Evolutionary conservation across 2,797 vertebrate species (phyloP).

Genomic region (Sciurus vulgaris): DNA sequence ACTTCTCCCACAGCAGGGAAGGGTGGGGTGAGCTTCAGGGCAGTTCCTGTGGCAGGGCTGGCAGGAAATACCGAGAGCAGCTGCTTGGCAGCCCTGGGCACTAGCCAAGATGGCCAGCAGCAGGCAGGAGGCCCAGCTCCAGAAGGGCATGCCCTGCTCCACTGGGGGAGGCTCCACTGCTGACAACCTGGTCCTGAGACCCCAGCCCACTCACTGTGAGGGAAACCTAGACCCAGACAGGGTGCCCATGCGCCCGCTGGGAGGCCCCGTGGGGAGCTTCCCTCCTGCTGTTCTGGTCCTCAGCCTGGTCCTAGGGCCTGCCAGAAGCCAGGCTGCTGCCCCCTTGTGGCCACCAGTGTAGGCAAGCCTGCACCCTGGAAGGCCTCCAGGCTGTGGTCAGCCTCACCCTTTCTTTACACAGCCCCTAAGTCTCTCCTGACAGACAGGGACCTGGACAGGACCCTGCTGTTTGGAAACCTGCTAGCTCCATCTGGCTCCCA

Average conservation of each 20-base stretch:
- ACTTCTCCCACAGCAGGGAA: neutral
- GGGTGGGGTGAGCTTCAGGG: neutral
- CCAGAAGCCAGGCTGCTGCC: neutral
- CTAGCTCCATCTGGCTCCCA: neutral
- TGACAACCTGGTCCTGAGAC: neutral
- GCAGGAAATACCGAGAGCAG: neutral
- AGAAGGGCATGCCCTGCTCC: neutral
- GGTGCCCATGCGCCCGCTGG: neutral
- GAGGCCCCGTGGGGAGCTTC: neutral
- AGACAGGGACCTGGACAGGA: neutral
- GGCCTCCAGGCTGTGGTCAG: neutral
- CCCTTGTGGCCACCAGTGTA: neutral
- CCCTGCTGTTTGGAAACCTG: neutral
- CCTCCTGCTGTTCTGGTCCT: neutral
- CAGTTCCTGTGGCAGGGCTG: neutral
- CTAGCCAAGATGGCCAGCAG: neutral
- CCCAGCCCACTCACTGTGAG: no score
- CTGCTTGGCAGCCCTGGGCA: neutral
- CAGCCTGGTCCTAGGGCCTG: neutral
- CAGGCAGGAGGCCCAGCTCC: neutral
- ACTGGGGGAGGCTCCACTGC: no score
- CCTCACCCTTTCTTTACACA: neutral
- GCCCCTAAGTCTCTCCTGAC: rapidly evolving
- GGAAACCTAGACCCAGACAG: neutral
- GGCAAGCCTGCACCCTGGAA: neutral